Evolutionary conservation across 2,113 vertebrate genomes (phyloP), one percentile per base, ranked within the genome.

Genomic region (Nothocercus nigrocapillus): DNA sequence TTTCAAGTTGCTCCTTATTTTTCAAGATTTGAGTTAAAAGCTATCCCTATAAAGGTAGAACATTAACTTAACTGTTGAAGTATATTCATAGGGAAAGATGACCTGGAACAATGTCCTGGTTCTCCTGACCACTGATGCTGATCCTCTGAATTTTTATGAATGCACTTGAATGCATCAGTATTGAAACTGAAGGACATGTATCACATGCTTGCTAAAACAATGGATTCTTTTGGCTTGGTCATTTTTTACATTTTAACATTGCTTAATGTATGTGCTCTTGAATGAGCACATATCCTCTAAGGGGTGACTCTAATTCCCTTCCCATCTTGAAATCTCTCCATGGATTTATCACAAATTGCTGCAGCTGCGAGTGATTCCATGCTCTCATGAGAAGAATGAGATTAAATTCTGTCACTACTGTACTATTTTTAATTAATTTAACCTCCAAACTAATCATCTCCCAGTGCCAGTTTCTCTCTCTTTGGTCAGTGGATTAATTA

Each of bases 391-490:
- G 94, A 97, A 97, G 89, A 51, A 93, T 19, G 38, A 97, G 94
- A 98, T 97, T 96, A 97, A 98, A 94, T 89, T 96, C 97, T 96
- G 92, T 95, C 96, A 95, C 95, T 85, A 78, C 81, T 94, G 51
- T 95, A 91, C 75, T 95, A 74, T 89, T 95, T 98, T 97, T 96
- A 97, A 98, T 98, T 97, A 98, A 97, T 97, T 95, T 92, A 88
- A 64, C 66, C 67, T 92, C 91, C 82, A 88, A 92, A 97, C 59
- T 2, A 93, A 77, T 94, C 0, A 88, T 91, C 97, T 96, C 67
- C 88, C 40, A 62, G 27, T 84, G 68, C 53, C 36, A 22, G 47
- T 93, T 94, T 73, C 42, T 81, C 53, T 78, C 25, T 94, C 51
- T 89, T 89, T 96, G 95, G 93, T 94, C 91, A 85, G 76, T 53